Conservation (phyloP, 2,113 vertebrate species). For the Caranx ignobilis region DNA sequence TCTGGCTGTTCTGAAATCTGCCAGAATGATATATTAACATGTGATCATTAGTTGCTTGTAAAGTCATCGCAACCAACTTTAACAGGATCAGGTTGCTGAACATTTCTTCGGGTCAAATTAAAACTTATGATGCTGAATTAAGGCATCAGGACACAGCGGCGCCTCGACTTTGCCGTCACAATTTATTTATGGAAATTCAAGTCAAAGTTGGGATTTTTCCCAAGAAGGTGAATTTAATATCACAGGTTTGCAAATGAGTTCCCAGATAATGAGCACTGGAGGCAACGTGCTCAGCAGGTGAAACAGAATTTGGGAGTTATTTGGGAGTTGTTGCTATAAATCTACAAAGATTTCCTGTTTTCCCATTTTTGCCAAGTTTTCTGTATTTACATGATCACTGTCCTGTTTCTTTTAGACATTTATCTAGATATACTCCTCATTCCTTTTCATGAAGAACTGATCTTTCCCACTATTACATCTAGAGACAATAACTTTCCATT, state of each 20-base stretch:
- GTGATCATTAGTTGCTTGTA: neutral
- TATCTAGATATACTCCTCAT: neutral
- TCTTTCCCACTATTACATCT: neutral
- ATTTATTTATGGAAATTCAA: no score
- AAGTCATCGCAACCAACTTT: neutral
- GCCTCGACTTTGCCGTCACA: neutral
- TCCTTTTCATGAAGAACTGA: neutral
- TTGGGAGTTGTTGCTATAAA: neutral
- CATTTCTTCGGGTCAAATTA: neutral
- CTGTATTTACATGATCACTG: neutral
- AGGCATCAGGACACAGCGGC: neutral
- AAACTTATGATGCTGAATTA: neutral
- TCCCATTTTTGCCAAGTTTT: neutral
- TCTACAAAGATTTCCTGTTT: neutral
- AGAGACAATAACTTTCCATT: neutral
- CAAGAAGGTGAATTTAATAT: neutral
- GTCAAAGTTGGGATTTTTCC: neutral
- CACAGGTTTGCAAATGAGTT: neutral
- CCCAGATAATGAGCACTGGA: slow-evolving; percentile 6
- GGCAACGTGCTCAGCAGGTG: neutral
- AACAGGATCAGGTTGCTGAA: neutral
- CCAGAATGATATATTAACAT: slow-evolving; percentile 1
- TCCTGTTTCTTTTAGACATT: neutral
- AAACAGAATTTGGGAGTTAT: neutral
- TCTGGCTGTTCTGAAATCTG: neutral